Conservation (phyloP, 2,797 vertebrate genomes). For the Rhyacichthys aspro region DNA sequence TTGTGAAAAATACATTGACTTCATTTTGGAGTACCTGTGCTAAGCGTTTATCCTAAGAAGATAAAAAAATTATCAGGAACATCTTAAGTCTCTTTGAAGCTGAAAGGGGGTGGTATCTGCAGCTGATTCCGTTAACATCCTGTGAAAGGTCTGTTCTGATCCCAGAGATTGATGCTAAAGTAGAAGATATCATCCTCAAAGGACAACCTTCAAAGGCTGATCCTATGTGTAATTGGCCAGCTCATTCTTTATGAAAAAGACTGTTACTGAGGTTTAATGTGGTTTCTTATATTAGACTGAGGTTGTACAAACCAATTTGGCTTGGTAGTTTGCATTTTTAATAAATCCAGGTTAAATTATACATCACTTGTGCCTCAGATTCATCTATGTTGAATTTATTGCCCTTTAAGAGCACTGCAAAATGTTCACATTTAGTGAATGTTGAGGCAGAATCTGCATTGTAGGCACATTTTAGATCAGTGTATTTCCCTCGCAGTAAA, state of each 20-base stretch:
- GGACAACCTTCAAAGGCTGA: constrained; percentile 68
- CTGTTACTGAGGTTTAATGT: constrained; percentile 43
- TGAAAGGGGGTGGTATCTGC: constrained; percentile 43
- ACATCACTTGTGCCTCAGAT: constrained; percentile 9
- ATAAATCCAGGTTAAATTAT: constrained; percentile 34
- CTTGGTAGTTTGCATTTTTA: constrained; percentile 29
- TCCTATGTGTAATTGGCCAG: constrained; percentile 61
- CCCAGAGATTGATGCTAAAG: constrained; percentile 61
- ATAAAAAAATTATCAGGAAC: constrained; percentile 38
- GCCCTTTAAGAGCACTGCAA: constrained; percentile 14
- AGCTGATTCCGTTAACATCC: constrained; percentile 57
- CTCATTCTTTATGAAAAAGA: constrained; percentile 47
- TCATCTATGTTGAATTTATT: constrained; percentile 20
- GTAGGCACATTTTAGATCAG: constrained; percentile 19
- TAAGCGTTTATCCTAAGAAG: constrained; percentile 38
- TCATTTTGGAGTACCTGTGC: constrained; percentile 44
- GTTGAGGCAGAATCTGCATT: constrained; percentile 4
- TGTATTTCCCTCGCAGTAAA: background rate
- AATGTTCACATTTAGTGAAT: constrained; percentile 15
- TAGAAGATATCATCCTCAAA: constrained; percentile 72
- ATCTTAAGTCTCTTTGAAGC: constrained; percentile 62
- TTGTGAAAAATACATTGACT: constrained; percentile 23
- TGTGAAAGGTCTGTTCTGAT: constrained; percentile 55
- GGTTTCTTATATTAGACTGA: constrained; percentile 28
- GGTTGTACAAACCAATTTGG: constrained; percentile 14